A percentile compares a stretch with the other conserved stretches of the same genome.
Evolutionary conservation across 2,888 invertebrate genomes (phyloP).

Genomic region (Apomyelois bistriatella): DNA sequence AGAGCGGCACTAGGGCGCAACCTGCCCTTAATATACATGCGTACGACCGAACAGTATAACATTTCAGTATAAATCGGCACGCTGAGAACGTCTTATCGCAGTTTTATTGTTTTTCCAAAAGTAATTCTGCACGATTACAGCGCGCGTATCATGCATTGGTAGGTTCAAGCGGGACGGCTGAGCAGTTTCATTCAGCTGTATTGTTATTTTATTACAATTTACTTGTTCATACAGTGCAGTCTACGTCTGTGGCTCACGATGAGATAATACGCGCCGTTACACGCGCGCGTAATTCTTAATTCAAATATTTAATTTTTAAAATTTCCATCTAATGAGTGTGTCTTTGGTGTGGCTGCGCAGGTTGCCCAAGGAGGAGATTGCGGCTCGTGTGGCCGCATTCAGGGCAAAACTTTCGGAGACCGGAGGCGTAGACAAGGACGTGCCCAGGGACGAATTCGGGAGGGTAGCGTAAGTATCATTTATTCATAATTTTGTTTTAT

Average conservation of each 20-base stretch:
- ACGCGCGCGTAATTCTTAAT: constrained; percentile 21
- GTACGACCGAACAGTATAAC: constrained; percentile 22
- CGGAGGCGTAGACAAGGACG: constrained; percentile 74
- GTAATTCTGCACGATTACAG: constrained; percentile 64
- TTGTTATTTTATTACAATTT: constrained; percentile 49
- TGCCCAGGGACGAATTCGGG: constrained; percentile 90
- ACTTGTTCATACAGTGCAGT: constrained; percentile 40
- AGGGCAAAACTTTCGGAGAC: constrained; percentile 90
- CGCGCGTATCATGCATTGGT: constrained; percentile 71
- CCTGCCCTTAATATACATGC: constrained; percentile 17
- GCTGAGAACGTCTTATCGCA: constrained; percentile 59
- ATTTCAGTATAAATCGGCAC: constrained; percentile 39
- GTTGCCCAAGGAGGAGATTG: constrained; percentile 91
- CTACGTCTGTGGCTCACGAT: constrained; percentile 13
- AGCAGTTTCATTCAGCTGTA: constrained; percentile 31
- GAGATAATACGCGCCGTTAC: constrained; percentile 23
- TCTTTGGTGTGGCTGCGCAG: constrained; percentile 81
- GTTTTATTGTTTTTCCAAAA: constrained; percentile 70
- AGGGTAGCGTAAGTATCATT: constrained; percentile 82
- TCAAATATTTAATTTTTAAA: constrained; percentile 14
- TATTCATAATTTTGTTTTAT: background rate
- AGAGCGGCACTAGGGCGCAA: constrained; percentile 30
- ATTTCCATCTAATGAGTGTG: constrained; percentile 56
- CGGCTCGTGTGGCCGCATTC: constrained; percentile 92
- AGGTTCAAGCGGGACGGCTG: constrained; percentile 52